phyloP scores from a whole-genome alignment of 2,888 invertebrate species.

The Dichetophora obliterata region DNA sequence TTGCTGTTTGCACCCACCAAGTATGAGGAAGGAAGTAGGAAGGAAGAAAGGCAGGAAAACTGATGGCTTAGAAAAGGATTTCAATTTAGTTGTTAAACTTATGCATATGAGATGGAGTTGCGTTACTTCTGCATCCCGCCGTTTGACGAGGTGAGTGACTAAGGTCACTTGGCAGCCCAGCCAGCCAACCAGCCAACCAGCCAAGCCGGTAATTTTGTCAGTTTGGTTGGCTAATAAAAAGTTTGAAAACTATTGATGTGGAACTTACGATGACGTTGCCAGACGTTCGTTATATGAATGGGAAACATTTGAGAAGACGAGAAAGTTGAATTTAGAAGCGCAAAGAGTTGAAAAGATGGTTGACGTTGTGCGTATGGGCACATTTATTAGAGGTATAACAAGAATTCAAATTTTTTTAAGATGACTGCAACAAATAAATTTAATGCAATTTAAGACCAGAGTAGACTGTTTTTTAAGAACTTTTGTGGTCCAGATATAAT shows the following conservation, averaged over 20 bases:
- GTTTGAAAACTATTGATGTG: slow-evolving; percentile 27
- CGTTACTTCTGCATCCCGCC: background rate
- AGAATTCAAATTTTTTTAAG: too few species aligned
- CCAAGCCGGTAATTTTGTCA: background rate
- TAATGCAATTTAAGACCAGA: too few species aligned
- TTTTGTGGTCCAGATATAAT: too few species aligned
- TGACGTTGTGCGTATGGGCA: background rate
- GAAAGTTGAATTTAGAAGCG: too few species aligned
- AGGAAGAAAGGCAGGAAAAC: slow-evolving; percentile 23
- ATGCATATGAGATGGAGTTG: background rate
- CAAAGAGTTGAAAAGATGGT: background rate
- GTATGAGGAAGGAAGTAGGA: background rate
- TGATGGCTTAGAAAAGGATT: slow-evolving; percentile 33
- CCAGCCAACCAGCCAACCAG: background rate
- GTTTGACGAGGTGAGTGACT: background rate
- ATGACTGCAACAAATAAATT: too few species aligned
- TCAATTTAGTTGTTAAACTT: slow-evolving; percentile 35
- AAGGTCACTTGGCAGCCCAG: too few species aligned
- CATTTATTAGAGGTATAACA: background rate
- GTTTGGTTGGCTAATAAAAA: slow-evolving; percentile 26
- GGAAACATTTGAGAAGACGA: background rate
- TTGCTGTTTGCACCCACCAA: background rate
- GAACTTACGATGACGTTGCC: slow-evolving; percentile 25
- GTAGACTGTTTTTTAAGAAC: too few species aligned
- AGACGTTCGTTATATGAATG: slow-evolving; percentile 16